Base-by-base conservation (phyloP, 2,888 invertebrate species). In the Lycophotia porphyrea region DNA sequence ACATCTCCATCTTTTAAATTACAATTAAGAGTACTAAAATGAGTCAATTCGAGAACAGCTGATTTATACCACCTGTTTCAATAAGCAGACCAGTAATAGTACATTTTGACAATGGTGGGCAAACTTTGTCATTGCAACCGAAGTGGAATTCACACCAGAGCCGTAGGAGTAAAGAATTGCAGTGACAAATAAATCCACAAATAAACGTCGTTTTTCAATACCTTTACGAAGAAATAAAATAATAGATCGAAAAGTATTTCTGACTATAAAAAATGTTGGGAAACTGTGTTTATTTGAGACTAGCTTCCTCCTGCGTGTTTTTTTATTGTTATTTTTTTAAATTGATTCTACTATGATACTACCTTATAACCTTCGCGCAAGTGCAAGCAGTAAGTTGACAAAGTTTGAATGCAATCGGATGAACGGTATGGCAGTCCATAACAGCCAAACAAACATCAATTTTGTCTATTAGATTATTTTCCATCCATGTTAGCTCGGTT, bases 1-100 rank as follows among this genome's bases (percentile, higher is more conserved):
- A 55, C 27, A 55, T 58, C 31, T 31, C 55, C 73, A 49, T 61
- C 74, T 78, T 60, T 58, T 84, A 81, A 86, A 79, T 86, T 74
- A 69, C 73, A 85, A 82, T 87, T 83, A 85, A 75, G 70, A 75
- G 66, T 63, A 65, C 71, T 77, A 68, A 87, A 84, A 78, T 86
- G 80, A 86, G 75, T 87, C 87, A 87, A 84, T 71, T 65, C 61
- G 60, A 49, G 42, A 61, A 84, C 84, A 87, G 85, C 87, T 86
- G 85, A 82, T 80, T 39, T 74, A 68, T 68, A 36, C 70, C 85
- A 86, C 84, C 86, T 86, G 86, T 74, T 44, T 24, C 58, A 31
- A 27, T 34, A 73, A 42, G 13, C 63, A 39, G 5, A 63, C 13
- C 24, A 69, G 34, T 36, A 36, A 52, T 31, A 74, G 55, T 27